Conservation (phyloP, 2,113 vertebrate species). For the Ondatra zibethicus region DNA sequence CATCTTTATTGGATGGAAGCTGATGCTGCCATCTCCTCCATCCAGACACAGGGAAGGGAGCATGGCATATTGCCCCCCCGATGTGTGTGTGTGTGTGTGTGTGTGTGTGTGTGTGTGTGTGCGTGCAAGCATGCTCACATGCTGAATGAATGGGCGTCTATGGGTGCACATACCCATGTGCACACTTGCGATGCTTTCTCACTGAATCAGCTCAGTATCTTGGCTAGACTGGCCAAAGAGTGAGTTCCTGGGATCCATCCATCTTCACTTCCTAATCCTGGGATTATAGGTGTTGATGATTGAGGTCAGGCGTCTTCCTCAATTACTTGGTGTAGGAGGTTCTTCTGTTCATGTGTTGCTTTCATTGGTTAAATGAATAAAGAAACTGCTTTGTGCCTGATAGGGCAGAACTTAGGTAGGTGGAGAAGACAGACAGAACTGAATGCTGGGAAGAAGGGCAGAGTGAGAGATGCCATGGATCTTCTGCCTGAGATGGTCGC, state of each 20-base stretch:
- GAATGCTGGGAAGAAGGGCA: too few relatives aligned
- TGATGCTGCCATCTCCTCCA: background rate
- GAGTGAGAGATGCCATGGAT: too few relatives aligned
- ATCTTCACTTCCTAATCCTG: background rate
- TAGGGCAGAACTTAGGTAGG: too few relatives aligned
- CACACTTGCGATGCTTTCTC: background rate
- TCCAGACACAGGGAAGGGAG: background rate
- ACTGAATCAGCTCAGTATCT: background rate
- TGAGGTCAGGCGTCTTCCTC: background rate
- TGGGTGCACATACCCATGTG: background rate
- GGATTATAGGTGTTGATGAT: background rate
- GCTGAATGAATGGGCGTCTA: background rate
- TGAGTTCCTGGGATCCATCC: background rate
- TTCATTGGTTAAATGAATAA: too few relatives aligned
- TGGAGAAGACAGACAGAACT: too few relatives aligned
- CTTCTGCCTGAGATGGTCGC: too few relatives aligned
- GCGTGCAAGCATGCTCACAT: accelerated
- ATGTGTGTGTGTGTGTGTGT: background rate
- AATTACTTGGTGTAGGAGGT: too few relatives aligned
- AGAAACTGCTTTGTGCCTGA: too few relatives aligned
- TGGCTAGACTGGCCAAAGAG: background rate
- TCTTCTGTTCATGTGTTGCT: too few relatives aligned
- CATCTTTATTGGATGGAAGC: constrained; percentile 10
- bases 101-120: background rate
- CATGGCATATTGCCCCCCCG: background rate